Percentiles rank a stretch among this genome's conserved stretches.
Conservation (phyloP, 2,797 vertebrate genomes). For the Coracias cyanogaster region DNA sequence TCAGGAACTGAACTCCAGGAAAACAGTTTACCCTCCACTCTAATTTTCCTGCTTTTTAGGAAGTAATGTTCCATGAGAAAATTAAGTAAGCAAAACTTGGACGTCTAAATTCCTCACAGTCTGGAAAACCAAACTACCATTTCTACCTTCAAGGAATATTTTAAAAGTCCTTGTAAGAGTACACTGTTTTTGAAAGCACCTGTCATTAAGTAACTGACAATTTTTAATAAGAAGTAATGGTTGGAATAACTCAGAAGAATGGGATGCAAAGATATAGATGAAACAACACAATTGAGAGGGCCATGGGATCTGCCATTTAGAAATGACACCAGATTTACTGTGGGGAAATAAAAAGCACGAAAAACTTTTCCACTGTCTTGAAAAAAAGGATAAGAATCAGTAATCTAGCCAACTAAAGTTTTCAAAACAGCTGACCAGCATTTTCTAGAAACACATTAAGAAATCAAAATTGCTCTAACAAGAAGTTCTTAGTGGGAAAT, state of each 20-base stretch:
- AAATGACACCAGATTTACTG: background rate
- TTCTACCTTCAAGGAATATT: background rate
- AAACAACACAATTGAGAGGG: background rate
- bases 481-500: background rate
- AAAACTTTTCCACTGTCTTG: background rate
- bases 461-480: background rate
- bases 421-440: background rate
- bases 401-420: background rate
- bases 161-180: background rate
- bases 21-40: background rate
- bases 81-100: background rate
- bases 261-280: background rate
- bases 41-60: background rate
- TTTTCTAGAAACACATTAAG: background rate
- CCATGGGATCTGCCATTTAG: background rate
- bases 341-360: background rate
- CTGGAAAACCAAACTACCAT: background rate
- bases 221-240: background rate
- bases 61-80: background rate
- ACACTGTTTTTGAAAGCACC: background rate
- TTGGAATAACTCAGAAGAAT: background rate
- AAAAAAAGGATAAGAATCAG: background rate
- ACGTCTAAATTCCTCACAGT: background rate
- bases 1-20: background rate
- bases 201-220: background rate